Evolutionary conservation across 2,888 invertebrate species (phyloP).

Genomic region (Ophion ellenae): DNA sequence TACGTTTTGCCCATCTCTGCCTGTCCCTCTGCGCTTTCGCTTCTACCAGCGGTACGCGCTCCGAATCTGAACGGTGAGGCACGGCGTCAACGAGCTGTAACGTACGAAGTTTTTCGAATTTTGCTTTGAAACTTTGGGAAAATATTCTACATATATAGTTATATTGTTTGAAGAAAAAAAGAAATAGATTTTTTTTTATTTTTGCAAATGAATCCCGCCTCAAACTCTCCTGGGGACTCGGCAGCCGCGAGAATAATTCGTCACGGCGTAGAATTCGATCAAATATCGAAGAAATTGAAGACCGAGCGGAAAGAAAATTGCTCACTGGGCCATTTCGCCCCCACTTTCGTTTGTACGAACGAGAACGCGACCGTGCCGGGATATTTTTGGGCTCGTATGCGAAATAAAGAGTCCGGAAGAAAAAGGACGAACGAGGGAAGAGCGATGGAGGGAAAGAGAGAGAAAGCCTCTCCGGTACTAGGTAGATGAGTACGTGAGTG

Average conservation of each 20-base stretch:
- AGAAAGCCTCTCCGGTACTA: slow-evolving; percentile 80
- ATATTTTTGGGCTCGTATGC: slow-evolving; percentile 25
- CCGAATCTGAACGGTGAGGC: too few relatives aligned
- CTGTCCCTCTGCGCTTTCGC: too few relatives aligned
- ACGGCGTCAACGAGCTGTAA: too few relatives aligned
- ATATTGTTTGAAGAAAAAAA: too few relatives aligned
- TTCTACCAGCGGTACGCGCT: too few relatives aligned
- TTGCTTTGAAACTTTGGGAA: too few relatives aligned
- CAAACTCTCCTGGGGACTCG: too few relatives aligned
- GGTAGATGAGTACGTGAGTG: slow-evolving; percentile 83
- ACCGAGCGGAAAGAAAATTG: background rate
- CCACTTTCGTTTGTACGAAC: background rate
- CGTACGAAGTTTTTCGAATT: too few relatives aligned
- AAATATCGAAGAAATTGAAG: background rate
- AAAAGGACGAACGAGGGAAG: slow-evolving; percentile 45
- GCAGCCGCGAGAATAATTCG: background rate
- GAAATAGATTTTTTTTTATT: too few relatives aligned
- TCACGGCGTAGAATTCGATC: background rate
- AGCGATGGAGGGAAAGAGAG: slow-evolving; percentile 41
- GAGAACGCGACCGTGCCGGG: background rate
- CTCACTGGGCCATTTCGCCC: background rate
- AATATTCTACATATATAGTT: too few relatives aligned
- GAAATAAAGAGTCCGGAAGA: slow-evolving; percentile 49
- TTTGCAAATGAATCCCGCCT: too few relatives aligned
- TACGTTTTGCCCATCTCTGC: too few relatives aligned